Evolutionary conservation across 2,797 vertebrate genomes (phyloP), one percentile per base, ranked within the genome.

Genomic region (Lerista edwardsae): DNA sequence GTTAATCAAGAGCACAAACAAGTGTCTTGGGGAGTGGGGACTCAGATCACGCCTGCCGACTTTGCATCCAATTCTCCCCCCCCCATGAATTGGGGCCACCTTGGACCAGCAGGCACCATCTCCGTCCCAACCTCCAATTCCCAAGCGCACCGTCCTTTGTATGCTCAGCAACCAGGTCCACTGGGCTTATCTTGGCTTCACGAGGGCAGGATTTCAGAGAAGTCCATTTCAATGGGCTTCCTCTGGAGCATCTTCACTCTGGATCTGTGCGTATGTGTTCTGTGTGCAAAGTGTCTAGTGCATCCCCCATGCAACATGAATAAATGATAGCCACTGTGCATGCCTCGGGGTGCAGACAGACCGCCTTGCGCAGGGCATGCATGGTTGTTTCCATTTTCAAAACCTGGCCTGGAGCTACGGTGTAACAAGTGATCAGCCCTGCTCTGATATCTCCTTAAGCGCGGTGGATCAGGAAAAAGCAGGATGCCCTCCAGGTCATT

Each of bases 261-360:
- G 79, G 82, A 61, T 12, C 1, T 41, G 23, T 75, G 57, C 82
- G 72, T 69, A 79, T 75, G 64, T 72, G 76, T 76, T 10, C 1
- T 10, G 47, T 64, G 65, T 83, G 78, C 79, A 81, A 65, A 9
- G 19, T 31, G 44, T 65, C 65, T 1, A 0, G n/a, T 19, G 23
- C 65, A 0, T 82, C 91, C 59, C 82, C 68, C 65, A 21, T 84
- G 80, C 72, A 71, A 62, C 8, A 76, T 84, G 81, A 91, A 86
- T 87, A 84, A 51, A 83, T 39, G 69, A 85, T n/a, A 29, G 79
- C 29, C 47, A 83, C 72, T 41, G 74, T 57, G 69, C 73, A 75
- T 31, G 31, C 25, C 15, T 75, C 79, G 75, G 76, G 75, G 61
- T 77, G 41, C 39, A 62, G 59, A 41, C 59, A 9, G 44, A 39